Conservation (phyloP, 2,113 vertebrate species). For the Accipiter cooperii region DNA sequence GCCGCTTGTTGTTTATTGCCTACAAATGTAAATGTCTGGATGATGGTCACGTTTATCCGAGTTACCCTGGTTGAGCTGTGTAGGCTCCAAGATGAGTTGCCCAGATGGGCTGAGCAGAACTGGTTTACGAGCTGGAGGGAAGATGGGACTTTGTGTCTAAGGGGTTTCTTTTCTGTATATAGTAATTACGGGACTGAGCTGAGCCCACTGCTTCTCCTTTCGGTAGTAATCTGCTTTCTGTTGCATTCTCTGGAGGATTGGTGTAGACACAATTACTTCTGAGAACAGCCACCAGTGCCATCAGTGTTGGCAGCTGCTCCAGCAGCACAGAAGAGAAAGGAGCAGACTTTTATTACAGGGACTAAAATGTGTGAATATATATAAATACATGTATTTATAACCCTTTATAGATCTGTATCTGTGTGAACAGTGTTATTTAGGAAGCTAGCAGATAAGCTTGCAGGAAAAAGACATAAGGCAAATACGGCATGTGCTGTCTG, state of each 20-base stretch:
- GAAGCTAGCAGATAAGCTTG: not conserved
- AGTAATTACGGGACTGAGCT: not conserved
- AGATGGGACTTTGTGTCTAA: not conserved
- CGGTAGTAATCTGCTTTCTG: not conserved
- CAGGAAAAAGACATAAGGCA: not conserved
- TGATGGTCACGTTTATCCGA: constrained; percentile 8
- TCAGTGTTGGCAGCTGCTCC: not conserved
- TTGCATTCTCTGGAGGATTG: not conserved
- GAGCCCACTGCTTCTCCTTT: constrained; percentile 13
- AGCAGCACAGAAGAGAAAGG: not conserved
- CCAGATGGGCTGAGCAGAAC: not conserved
- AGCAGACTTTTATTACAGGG: not conserved
- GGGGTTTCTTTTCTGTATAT: constrained; percentile 26
- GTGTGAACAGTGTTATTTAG: constrained; percentile 2
- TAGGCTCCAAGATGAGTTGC: not conserved
- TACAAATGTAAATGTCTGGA: not conserved
- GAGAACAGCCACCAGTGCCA: not conserved
- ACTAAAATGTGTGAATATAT: constrained; percentile 32
- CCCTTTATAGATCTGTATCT: constrained; percentile 11
- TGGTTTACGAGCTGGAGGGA: not conserved
- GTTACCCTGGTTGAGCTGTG: not conserved
- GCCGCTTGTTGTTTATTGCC: constrained; percentile 17
- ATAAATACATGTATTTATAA: constrained; percentile 44
- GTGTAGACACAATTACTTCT: not conserved
- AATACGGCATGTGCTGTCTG: not conserved